Conservation (phyloP, 1,140 invertebrate species). For the Meloidogyne hapla region DNA sequence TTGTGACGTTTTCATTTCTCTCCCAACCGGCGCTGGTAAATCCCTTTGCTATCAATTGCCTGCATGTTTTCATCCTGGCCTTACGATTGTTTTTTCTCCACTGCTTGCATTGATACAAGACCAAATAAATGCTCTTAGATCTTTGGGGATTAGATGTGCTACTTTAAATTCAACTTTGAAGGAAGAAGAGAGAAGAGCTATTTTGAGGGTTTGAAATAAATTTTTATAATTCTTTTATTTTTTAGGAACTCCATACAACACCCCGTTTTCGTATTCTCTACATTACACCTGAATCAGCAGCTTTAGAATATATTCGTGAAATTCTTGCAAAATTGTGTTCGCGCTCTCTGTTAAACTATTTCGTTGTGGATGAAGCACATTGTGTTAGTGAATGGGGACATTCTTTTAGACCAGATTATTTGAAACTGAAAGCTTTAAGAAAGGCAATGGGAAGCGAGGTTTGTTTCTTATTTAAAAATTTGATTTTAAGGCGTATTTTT, state of each 20-base stretch:
- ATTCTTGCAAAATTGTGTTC: constrained; percentile 71
- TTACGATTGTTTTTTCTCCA: constrained; percentile 74
- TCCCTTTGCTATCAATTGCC: constrained; percentile 75
- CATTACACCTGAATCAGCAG: constrained; percentile 81
- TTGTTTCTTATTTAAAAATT: constrained; percentile 16
- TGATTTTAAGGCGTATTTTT: no score
- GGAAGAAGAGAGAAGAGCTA: constrained; percentile 73
- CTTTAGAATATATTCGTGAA: constrained; percentile 19
- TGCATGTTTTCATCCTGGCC: constrained; percentile 68
- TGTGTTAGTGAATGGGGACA: constrained; percentile 87
- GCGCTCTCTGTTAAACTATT: constrained; percentile 68
- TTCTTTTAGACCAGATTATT: constrained; percentile 84
- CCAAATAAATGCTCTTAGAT: constrained; percentile 67
- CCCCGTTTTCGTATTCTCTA: constrained; percentile 80
- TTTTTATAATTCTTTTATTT: constrained; percentile 36
- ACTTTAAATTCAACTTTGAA: constrained; percentile 85
- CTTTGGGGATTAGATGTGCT: constrained; percentile 74
- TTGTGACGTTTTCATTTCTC: constrained; percentile 73
- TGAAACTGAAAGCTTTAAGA: constrained; percentile 78
- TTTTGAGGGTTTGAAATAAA: constrained; percentile 66
- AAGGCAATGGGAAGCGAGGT: constrained; percentile 67
- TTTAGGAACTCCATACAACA: constrained; percentile 73
- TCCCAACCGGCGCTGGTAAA: constrained; percentile 76
- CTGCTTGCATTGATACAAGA: constrained; percentile 74
- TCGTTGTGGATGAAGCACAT: constrained; percentile 77